These are phyloP conservation scores for Pterocles burchelli DNA, from an alignment of 2,113 vertebrate genomes.

Conservation along the genomic window DNA sequence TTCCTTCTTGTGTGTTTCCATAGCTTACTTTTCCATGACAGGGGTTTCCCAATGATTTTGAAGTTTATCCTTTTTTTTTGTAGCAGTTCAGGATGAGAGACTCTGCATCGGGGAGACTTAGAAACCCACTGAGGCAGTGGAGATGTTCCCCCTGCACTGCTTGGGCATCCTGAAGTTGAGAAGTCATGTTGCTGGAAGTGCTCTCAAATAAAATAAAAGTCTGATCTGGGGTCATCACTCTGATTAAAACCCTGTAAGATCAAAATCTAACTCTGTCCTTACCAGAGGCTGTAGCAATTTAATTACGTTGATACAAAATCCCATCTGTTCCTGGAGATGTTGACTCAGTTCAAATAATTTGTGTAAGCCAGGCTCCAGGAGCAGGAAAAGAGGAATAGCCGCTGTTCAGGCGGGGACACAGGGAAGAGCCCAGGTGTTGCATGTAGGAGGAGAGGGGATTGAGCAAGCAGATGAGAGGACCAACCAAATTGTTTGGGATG, in stretches of 20 bases:
- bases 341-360: neutral
- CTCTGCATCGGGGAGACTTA: neutral
- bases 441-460: neutral
- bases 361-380: neutral
- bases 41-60: neutral
- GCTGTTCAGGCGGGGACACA: accelerated
- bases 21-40: neutral
- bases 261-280: neutral
- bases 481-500: neutral
- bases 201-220: neutral
- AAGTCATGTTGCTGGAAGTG: neutral
- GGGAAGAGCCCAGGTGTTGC: neutral
- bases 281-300: neutral
- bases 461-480: neutral
- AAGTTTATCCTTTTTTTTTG: neutral
- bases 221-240: neutral
- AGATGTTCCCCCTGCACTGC: neutral
- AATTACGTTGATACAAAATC: neutral
- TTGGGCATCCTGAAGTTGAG: neutral
- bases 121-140: neutral
- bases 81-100: neutral
- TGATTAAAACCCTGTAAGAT: neutral
- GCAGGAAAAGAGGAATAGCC: neutral
- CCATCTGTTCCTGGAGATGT: neutral
- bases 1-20: conserved; percentile 29